Evolutionary conservation across 1,140 invertebrate genomes (phyloP).

Genomic region (Philaenus spumarius): DNA sequence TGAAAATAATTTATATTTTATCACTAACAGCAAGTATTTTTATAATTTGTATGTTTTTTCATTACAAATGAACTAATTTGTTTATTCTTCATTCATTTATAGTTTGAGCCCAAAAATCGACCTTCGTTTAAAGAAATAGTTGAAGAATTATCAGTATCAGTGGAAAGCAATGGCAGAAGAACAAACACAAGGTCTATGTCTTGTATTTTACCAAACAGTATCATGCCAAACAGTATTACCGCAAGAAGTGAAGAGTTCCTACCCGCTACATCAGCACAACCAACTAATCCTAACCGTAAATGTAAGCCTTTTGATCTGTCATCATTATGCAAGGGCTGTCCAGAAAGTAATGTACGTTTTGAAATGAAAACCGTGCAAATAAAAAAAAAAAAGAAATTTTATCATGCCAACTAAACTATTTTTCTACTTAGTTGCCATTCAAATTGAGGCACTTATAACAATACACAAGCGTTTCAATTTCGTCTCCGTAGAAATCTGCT

Average conservation of each 20-base stretch:
- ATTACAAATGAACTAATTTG: not conserved
- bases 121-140: conserved; percentile 76
- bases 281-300: conserved; percentile 13
- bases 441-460: no score
- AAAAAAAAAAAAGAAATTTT: no score
- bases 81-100: conserved; percentile 36
- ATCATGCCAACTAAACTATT: no score
- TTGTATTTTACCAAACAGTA: not conserved
- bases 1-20: no score
- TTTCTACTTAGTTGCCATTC: no score
- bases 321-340: no score
- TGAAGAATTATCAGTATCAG: conserved; percentile 44
- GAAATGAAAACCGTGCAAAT: no score
- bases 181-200: not conserved
- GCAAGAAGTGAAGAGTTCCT: conserved; percentile 27
- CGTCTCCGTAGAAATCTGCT: no score
- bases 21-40: no score
- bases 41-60: no score
- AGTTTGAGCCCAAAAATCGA: conserved; percentile 80
- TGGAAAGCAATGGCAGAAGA: not conserved
- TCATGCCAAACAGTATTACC: conserved; percentile 1
- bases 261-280: not conserved
- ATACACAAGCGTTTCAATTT: no score
- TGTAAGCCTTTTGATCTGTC: conserved; percentile 14
- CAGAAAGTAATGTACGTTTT: no score